A percentile compares a stretch with the other conserved stretches of the same genome.
These are phyloP conservation scores for Cephonodes hylas DNA, from an alignment of 2,888 invertebrate species.

Conservation along the genomic window DNA sequence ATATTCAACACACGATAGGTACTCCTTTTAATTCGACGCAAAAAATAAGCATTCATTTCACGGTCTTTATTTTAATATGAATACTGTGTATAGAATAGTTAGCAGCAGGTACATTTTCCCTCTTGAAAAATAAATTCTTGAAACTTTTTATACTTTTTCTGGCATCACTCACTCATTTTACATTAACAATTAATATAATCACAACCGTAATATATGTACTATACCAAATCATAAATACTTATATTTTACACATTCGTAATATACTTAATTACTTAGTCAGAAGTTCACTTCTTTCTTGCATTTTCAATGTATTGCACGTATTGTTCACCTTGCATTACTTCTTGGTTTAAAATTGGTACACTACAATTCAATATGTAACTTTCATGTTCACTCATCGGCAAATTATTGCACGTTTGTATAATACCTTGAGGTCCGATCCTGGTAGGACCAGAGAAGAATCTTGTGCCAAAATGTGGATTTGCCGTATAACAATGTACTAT, in stretches of 20 bases:
- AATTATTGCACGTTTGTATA: conserved; percentile 37
- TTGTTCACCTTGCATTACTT: conserved; percentile 52
- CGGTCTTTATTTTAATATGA: too few relatives aligned
- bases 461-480: conserved; percentile 58
- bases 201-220: background rate
- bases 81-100: too few relatives aligned
- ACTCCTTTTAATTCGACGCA: too few relatives aligned
- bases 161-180: too few relatives aligned
- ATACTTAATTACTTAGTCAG: background rate
- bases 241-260: background rate
- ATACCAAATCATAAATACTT: background rate
- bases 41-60: too few relatives aligned
- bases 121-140: too few relatives aligned
- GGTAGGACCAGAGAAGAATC: conserved; percentile 58
- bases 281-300: conserved; percentile 2
- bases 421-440: conserved; percentile 50
- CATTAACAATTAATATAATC: too few relatives aligned
- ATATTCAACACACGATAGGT: too few relatives aligned
- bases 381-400: conserved; percentile 50
- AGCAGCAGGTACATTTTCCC: too few relatives aligned
- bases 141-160: too few relatives aligned
- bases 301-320: conserved; percentile 40
- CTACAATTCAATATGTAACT: conserved; percentile 37
- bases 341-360: conserved; percentile 45
- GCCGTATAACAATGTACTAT: conserved; percentile 48